Percentiles rank a stretch among this genome's conserved stretches.
phyloP scores from a whole-genome alignment of 2,113 vertebrate genomes.

The Collichthys lucidus region DNA sequence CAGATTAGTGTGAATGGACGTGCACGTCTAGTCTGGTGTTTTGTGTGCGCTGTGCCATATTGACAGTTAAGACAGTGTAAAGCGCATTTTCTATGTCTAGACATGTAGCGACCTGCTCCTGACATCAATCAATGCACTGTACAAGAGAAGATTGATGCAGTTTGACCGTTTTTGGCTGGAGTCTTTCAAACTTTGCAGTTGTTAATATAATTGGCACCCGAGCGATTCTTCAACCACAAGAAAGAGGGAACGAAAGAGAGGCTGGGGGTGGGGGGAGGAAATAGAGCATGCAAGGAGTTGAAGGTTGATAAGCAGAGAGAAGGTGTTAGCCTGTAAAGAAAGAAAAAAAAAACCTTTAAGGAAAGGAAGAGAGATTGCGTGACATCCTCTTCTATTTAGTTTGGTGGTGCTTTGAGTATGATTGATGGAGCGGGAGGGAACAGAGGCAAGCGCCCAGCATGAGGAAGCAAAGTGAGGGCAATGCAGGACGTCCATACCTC shows the following conservation, averaged over 20 bases:
- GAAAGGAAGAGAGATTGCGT: constrained; percentile 54
- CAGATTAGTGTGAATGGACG: constrained; percentile 15
- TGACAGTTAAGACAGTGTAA: constrained; percentile 63
- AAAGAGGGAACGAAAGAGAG: constrained; percentile 20
- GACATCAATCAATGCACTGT: constrained; percentile 75
- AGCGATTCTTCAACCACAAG: constrained; percentile 39
- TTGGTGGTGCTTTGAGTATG: constrained; percentile 68
- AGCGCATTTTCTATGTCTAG: constrained; percentile 73
- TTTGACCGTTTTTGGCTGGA: constrained; percentile 65
- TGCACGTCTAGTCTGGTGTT: constrained; percentile 25
- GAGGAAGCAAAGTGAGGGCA: constrained; percentile 64
- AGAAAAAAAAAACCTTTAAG: constrained; percentile 38
- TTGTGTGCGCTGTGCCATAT: constrained; percentile 25
- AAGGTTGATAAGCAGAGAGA: constrained; percentile 61
- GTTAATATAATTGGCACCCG: constrained; percentile 67
- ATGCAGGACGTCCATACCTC: constrained; percentile 41
- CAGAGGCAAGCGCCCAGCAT: constrained; percentile 47
- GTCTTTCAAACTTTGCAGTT: constrained; percentile 70
- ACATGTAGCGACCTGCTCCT: constrained; percentile 70
- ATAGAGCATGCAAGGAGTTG: constrained; percentile 57
- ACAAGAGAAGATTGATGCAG: constrained; percentile 73
- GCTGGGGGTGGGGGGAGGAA: neutral
- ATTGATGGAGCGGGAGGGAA: constrained; percentile 79
- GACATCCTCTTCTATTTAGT: constrained; percentile 69
- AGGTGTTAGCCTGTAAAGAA: constrained; percentile 48